phyloP scores from a whole-genome alignment of 2,113 vertebrate species.

The Taxidea taxus region DNA sequence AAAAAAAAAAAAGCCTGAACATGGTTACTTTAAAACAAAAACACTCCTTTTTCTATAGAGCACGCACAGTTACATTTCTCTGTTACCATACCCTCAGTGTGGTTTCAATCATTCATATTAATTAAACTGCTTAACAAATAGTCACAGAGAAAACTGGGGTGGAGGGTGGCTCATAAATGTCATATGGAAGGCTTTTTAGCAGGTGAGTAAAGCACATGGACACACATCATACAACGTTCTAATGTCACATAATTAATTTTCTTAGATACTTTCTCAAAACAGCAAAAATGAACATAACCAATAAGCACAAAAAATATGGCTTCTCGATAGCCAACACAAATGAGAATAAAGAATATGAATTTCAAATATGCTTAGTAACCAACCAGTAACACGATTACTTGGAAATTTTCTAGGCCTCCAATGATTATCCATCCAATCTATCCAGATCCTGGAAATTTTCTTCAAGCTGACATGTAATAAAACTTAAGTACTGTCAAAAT shows the following conservation, averaged over 20 bases:
- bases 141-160: background rate
- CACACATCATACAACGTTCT: background rate
- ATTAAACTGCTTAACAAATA: background rate
- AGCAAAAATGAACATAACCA: background rate
- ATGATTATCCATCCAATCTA: background rate
- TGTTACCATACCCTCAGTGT: background rate
- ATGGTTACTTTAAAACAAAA: background rate
- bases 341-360: background rate
- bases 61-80: background rate
- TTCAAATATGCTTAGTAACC: background rate
- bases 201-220: background rate
- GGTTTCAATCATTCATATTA: background rate
- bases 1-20: background rate
- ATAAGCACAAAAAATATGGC: background rate
- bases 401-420: background rate
- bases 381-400: background rate
- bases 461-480: background rate
- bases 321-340: background rate
- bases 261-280: background rate
- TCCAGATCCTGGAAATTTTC: background rate
- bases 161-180: background rate
- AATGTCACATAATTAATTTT: background rate
- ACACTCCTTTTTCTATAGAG: background rate
- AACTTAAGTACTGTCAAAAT: background rate
- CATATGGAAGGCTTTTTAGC: background rate